These are phyloP conservation scores for Brachionus calyciflorus DNA, from an alignment of 1,140 invertebrate genomes.

Conservation along the genomic window DNA sequence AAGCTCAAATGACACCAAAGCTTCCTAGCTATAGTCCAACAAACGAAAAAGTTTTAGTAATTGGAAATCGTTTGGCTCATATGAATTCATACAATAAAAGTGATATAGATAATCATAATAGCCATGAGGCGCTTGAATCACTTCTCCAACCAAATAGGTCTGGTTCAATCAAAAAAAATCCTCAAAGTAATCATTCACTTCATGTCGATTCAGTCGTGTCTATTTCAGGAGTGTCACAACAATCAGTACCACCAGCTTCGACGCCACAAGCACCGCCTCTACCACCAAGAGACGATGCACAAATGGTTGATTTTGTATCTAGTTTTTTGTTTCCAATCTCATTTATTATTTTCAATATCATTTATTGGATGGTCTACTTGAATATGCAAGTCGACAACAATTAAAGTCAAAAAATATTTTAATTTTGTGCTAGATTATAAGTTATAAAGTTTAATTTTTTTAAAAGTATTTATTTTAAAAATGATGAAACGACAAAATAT, in stretches of 20 bases:
- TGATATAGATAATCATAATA: neutral
- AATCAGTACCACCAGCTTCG: neutral
- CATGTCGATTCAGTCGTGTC: slow-evolving; percentile 42
- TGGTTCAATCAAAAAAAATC: slow-evolving; percentile 37
- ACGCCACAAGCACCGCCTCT: neutral
- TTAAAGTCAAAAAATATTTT: neutral
- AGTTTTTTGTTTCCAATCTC: slow-evolving; percentile 43
- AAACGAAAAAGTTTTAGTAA: slow-evolving; percentile 28
- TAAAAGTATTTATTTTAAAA: neutral
- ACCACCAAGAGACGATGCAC: slow-evolving; percentile 29
- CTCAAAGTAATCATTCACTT: slow-evolving; percentile 33
- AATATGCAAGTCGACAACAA: slow-evolving; percentile 45
- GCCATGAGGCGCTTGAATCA: slow-evolving; percentile 13
- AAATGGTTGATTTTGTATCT: slow-evolving; percentile 46
- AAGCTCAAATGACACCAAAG: neutral
- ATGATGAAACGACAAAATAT: too few relatives aligned
- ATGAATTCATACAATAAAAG: slow-evolving; percentile 30
- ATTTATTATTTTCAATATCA: slow-evolving; percentile 46
- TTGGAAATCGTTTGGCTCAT: slow-evolving; percentile 45
- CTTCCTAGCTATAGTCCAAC: neutral
- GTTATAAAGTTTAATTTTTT: too few relatives aligned
- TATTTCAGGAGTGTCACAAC: slow-evolving; percentile 11
- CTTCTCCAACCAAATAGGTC: slow-evolving; percentile 21
- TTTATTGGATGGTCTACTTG: slow-evolving; percentile 47
- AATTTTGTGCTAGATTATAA: neutral